Evolutionary conservation across 2,888 invertebrate genomes (phyloP), one percentile per base, ranked within the genome.

Genomic region (Dynastes tityus): DNA sequence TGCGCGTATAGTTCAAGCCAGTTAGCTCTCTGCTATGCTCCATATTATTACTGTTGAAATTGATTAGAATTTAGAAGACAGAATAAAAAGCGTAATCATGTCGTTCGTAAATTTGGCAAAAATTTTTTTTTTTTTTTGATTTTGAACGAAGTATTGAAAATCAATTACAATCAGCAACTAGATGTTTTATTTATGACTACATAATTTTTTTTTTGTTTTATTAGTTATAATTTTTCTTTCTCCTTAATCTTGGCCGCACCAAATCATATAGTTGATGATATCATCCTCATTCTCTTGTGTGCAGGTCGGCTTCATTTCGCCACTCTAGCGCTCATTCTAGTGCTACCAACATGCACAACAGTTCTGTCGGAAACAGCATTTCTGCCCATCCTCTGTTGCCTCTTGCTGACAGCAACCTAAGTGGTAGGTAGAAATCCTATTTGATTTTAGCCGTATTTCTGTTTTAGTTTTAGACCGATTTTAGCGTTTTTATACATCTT

Each of bases 291-390:
- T 88, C 88, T 88, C 87, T 90, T 88, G 67, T 67, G 90, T 89
- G 92, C 94, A 96, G 96, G 96, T 96, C 96, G 93, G 96, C 96
- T 91, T 96, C 96, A 91, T 96, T 96, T 94, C 95, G 96, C 91
- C 95, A 96, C 90, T 93, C 93, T 90, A 89, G 89, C 85, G 93
- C 93, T 90, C 91, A 92, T 89, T 91, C 92, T 89, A 92, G 92
- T 90, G 92, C 92, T 87, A 91, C 90, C 90, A 92, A 92, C 91
- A 91, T 91, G 90, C 91, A 91, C 90, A 91, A 91, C 89, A 90
- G 89, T 88, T 90, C 93, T 91, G 94, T 94, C 91, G 94, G 94
- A 92, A 93, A 94, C 92, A 95, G 95, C 93, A 94, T 96, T 92
- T 96, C 96, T 91, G 96, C 96, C 91, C 96, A 96, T 92, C 96